Base-by-base conservation (phyloP, 2,113 vertebrate species). In the Petromus typicus region DNA sequence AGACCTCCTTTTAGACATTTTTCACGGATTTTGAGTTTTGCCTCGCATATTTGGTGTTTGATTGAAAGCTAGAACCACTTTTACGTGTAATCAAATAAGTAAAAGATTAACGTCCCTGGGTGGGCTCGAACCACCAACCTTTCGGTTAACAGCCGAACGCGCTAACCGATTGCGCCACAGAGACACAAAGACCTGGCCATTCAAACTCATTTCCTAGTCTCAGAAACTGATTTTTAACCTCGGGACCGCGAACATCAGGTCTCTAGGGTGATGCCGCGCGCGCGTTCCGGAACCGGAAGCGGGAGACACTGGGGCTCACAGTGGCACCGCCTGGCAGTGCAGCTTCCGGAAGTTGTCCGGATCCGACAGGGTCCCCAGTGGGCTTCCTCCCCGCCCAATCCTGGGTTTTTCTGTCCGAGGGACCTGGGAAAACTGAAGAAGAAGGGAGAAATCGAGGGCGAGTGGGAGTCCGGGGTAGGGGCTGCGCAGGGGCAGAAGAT, bases 141-240 rank as follows among this genome's bases (percentile, higher is more conserved):
- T n/a, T 67, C 34, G 34, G 34, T n/a, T 67, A n/a, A 67, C 67
- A 22, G 20, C n/a, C 67, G 20, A 71, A 37, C 18, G 20, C 20
- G 80, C 88, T 95, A 95, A 92, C 94, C 86, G 18, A 90, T 96
- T 94, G 92, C 83, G 73, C 95, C 94, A 97, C 92, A 93, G 83
- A 96, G 93, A 90, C 82, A 3, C 1, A 0, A 0, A 0, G 0
- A 0, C 0, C 0, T 0, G 0, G 0, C 0, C 0, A 0, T 0
- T 0, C 0, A 2, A 32, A 57, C 3, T 37, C 18, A 7, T 63
- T 43, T 69, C 57, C 90, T 71, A 54, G 37, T 84, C 56, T 18
- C 57, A 61, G 30, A 76, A 79, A 59, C 0, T 22, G 40, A 7
- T n/a, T 54, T 61, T n/a, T 14, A 57, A 2, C 32, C 13, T 61